Conservation (phyloP, 2,797 vertebrate genomes). For the Coendou prehensilis region DNA sequence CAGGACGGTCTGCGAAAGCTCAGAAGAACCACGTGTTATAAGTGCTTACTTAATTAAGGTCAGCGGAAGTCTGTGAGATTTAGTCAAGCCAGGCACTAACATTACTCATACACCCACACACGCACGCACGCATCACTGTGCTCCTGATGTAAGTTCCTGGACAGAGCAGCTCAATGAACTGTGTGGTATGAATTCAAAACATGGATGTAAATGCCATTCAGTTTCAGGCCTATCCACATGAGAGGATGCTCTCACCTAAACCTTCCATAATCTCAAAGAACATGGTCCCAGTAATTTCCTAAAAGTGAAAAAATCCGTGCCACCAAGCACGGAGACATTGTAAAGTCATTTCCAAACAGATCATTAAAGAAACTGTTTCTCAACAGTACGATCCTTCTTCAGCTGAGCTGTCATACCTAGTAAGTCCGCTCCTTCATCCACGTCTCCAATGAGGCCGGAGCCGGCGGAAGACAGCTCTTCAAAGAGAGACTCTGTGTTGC, state of each 20-base stretch:
- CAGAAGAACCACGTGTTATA: conserved; percentile 18
- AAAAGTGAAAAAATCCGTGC: conserved; percentile 15
- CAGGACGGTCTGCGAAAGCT: background rate
- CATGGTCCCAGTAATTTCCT: conserved; percentile 24
- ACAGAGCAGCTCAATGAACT: conserved; percentile 30
- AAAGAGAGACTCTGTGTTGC: conserved; percentile 98
- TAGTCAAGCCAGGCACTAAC: conserved; percentile 31
- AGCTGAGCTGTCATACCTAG: conserved; percentile 92
- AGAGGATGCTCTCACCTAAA: conserved; percentile 52
- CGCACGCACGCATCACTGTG: background rate
- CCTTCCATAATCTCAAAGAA: conserved; percentile 50
- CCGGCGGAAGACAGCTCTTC: conserved; percentile 98
- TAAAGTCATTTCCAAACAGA: conserved; percentile 42
- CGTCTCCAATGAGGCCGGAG: conserved; percentile 96
- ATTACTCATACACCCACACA: background rate
- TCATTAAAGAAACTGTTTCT: conserved; percentile 7
- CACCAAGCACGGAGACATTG: background rate
- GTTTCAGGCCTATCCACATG: background rate
- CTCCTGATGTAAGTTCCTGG: conserved; percentile 8
- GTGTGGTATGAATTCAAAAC: conserved; percentile 46
- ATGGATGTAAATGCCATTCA: conserved; percentile 52
- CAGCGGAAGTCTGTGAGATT: conserved; percentile 28
- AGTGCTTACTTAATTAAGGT: conserved; percentile 49
- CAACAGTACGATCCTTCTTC: background rate
- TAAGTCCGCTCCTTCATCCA: conserved; percentile 98